phyloP scores from a whole-genome alignment of 2,888 invertebrate genomes.

The Rugalucina vietnamica region DNA sequence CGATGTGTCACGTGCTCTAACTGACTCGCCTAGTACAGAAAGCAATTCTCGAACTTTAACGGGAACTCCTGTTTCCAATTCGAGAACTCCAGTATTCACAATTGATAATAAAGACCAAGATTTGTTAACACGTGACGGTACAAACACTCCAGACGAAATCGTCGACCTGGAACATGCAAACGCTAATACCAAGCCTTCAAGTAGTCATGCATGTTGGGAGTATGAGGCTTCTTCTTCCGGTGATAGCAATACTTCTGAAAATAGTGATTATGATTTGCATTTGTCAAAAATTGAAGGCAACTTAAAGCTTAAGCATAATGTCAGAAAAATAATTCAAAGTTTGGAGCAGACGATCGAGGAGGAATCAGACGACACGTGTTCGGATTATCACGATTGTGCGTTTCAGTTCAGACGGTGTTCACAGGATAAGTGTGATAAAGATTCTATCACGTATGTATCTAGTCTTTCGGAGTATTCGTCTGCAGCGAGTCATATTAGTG shows the following conservation, averaged over 20 bases:
- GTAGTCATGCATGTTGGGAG: conserved; percentile 50
- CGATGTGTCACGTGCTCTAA: conserved; percentile 20
- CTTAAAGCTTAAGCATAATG: conserved; percentile 56
- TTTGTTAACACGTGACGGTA: no score
- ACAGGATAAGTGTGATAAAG: conserved; percentile 26
- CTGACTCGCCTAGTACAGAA: conserved; percentile 44
- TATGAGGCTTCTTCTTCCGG: conserved; percentile 57
- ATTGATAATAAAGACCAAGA: background rate
- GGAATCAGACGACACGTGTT: conserved; percentile 17
- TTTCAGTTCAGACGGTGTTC: background rate
- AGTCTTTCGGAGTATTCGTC: conserved; percentile 66
- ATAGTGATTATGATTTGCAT: conserved; percentile 56
- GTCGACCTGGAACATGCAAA: background rate
- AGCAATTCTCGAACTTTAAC: conserved; percentile 58
- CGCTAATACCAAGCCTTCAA: no score
- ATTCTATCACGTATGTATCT: conserved; percentile 64
- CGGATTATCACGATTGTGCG: background rate
- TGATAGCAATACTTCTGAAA: conserved; percentile 53
- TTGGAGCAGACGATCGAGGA: conserved; percentile 46
- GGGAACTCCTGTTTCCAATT: conserved; percentile 56
- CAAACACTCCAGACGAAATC: no score
- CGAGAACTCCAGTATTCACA: conserved; percentile 33
- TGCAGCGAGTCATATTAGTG: conserved; percentile 61
- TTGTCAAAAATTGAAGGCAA: conserved; percentile 61
- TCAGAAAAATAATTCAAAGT: conserved; percentile 48